Percentiles rank a stretch among this genome's conserved stretches.
phyloP scores from a whole-genome alignment of 2,113 vertebrate species.

The Danionella cerebrum region DNA sequence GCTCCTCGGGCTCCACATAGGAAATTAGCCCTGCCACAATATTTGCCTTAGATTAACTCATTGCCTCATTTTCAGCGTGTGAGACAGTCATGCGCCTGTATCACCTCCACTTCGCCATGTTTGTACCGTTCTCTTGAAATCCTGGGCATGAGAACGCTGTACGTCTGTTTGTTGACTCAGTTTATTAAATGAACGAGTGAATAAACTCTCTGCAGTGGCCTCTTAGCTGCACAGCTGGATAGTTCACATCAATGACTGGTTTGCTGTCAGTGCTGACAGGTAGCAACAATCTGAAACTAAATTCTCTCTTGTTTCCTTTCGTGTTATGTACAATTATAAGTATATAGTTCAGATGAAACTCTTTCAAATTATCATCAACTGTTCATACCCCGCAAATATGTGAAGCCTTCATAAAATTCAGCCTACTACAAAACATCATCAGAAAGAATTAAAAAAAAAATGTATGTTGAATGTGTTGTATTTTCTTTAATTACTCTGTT shows the following conservation, averaged over 20 bases:
- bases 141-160: constrained; percentile 54
- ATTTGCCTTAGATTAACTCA: constrained; percentile 77
- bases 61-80: constrained; percentile 57
- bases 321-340: too few relatives aligned
- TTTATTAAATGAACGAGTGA: constrained; percentile 59
- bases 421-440: too few relatives aligned
- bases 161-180: constrained; percentile 56
- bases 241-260: constrained; percentile 27
- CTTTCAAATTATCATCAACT: too few relatives aligned
- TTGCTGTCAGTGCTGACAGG: too few relatives aligned
- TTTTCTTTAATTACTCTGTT: too few relatives aligned
- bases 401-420: too few relatives aligned
- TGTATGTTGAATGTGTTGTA: too few relatives aligned
- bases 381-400: too few relatives aligned
- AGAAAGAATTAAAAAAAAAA: too few relatives aligned
- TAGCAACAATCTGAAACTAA: too few relatives aligned
- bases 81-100: constrained; percentile 68
- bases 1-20: constrained; percentile 65
- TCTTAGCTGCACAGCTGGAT: constrained; percentile 37
- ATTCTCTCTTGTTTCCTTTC: too few relatives aligned
- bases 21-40: constrained; percentile 82
- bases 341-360: too few relatives aligned
- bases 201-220: constrained; percentile 45
- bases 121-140: constrained; percentile 24
- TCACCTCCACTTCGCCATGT: constrained; percentile 45